phyloP scores from a whole-genome alignment of 2,888 invertebrate species.

The Anodontia alba region DNA sequence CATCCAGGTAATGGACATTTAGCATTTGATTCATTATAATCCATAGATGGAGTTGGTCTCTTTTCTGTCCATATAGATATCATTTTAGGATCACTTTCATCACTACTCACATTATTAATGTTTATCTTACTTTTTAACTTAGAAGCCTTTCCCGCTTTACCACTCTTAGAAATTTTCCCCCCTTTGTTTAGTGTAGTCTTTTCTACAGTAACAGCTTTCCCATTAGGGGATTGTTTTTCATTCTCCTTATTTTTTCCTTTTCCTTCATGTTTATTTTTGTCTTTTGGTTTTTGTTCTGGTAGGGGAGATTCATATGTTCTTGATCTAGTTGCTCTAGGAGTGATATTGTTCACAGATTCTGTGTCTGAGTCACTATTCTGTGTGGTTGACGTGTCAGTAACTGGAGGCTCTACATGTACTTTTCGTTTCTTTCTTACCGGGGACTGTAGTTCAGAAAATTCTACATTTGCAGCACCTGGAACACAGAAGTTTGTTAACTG shows the following conservation, averaged over 20 bases:
- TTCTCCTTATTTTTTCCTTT: slow-evolving; percentile 36
- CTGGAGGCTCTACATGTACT: slow-evolving; percentile 1
- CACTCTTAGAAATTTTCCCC: slow-evolving; percentile 27
- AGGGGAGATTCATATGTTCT: slow-evolving; percentile 53
- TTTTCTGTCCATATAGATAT: slow-evolving; percentile 72
- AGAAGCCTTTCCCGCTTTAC: slow-evolving; percentile 51
- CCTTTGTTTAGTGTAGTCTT: slow-evolving; percentile 29
- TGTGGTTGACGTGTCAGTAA: slow-evolving; percentile 24
- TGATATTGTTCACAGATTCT: slow-evolving; percentile 43
- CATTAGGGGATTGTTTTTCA: slow-evolving; percentile 26
- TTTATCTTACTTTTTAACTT: slow-evolving; percentile 42
- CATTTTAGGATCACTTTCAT: slow-evolving; percentile 37
- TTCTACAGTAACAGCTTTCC: slow-evolving; percentile 34
- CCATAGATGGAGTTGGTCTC: slow-evolving; percentile 75
- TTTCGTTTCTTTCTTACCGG: slow-evolving; percentile 41
- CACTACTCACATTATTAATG: slow-evolving; percentile 40
- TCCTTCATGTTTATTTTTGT: slow-evolving; percentile 41
- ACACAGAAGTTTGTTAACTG: neutral
- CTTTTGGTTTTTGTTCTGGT: slow-evolving; percentile 39
- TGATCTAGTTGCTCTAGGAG: slow-evolving; percentile 52
- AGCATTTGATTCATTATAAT: slow-evolving; percentile 78
- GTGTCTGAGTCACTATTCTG: slow-evolving; percentile 46
- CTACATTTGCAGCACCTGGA: slow-evolving; percentile 28
- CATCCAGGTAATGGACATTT: slow-evolving; percentile 92
- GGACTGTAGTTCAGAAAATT: slow-evolving; percentile 4